Evolutionary conservation across 2,113 vertebrate genomes (phyloP).

Genomic region (human): GRCh38 chr13:50073001-50073500

Average conservation of each 20-base stretch:
- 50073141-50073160: slow-evolving; percentile 7
- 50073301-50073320: slow-evolving; percentile 49
- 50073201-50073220: slow-evolving; percentile 10
- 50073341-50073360: slow-evolving; percentile 36
- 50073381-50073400: neutral
- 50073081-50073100: slow-evolving; percentile 39
- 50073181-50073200: neutral
- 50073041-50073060: neutral
- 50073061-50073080: slow-evolving; percentile 44
- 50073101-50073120: neutral
- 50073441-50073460: slow-evolving; percentile 63
- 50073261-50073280: slow-evolving; percentile 32
- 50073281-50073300: slow-evolving; percentile 9
- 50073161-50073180: slow-evolving; percentile 30
- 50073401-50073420: slow-evolving; percentile 29
- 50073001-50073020: slow-evolving; percentile 45
- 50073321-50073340: slow-evolving; percentile 30
- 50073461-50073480: slow-evolving; percentile 48
- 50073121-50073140: slow-evolving; percentile 7
- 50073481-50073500: slow-evolving; percentile 59
- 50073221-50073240: slow-evolving; percentile 23
- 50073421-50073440: neutral
- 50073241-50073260: slow-evolving; percentile 44
- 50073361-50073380: neutral
- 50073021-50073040: slow-evolving; percentile 48